Conservation (phyloP, 2,113 vertebrate species). For the Grammomys surdaster region DNA sequence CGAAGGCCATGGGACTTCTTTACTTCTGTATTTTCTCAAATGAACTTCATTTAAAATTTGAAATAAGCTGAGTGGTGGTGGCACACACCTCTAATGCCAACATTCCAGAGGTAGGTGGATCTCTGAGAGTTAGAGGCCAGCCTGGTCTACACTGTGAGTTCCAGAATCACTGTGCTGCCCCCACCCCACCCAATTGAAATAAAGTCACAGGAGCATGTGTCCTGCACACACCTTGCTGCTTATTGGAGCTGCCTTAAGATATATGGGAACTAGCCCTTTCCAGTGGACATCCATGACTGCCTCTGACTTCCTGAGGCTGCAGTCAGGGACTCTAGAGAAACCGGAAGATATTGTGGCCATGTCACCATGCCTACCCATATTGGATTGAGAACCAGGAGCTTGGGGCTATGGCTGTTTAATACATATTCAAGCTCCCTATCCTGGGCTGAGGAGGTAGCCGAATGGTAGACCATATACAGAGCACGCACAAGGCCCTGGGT, state of each 20-base stretch:
- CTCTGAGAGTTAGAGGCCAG: not conserved
- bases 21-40: conserved; percentile 39
- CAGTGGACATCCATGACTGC: not conserved
- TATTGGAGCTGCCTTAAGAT: not conserved
- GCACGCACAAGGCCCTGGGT: not conserved
- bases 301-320: not conserved
- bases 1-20: conserved; percentile 21
- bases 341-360: not conserved
- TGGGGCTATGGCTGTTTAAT: not conserved
- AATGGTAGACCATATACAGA: not conserved
- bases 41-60: conserved; percentile 4
- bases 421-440: not conserved
- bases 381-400: not conserved
- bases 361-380: not conserved
- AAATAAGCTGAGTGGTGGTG: not conserved
- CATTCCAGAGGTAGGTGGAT: not conserved
- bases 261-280: not conserved
- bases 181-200: not conserved
- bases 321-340: not conserved
- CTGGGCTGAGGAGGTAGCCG: not conserved
- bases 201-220: not conserved
- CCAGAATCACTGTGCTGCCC: no score
- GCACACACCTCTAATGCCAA: not conserved
- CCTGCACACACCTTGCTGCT: no score
- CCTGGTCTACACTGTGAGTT: not conserved